Evolutionary conservation across 2,888 invertebrate genomes (phyloP), one percentile per base, ranked within the genome.

Genomic region (Mystacides longicornis): DNA sequence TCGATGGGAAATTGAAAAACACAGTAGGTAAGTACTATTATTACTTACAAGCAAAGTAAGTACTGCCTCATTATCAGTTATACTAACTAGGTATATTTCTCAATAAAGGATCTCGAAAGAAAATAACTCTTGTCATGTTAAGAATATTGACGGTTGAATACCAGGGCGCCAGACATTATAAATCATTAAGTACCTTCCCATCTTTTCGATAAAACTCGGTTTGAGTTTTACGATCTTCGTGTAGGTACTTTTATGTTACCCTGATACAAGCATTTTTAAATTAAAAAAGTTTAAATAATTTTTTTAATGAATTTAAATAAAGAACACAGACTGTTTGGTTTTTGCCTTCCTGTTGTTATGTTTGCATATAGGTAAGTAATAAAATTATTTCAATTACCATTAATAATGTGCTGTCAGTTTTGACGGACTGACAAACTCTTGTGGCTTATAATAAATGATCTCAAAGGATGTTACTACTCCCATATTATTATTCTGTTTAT

Each of bases 181-280:
- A 60, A 60, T 60, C 60, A 60, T 60, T 58, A 57, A 49, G n/a
- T n/a, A n/a, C n/a, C n/a, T 37, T n/a, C 16, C 37, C 37, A 54
- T 54, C 56, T 53, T 51, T 52, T 52, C 50, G 60, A 56, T 56
- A n/a, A n/a, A n/a, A n/a, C n/a, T n/a, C n/a, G n/a, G n/a, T n/a
- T n/a, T n/a, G n/a, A n/a, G n/a, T n/a, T n/a, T n/a, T n/a, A n/a
- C n/a, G n/a, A n/a, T n/a, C n/a, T n/a, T n/a, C n/a, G n/a, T n/a
- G n/a, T n/a, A n/a, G n/a, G n/a, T n/a, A n/a, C n/a, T n/a, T n/a
- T n/a, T n/a, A n/a, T n/a, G n/a, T n/a, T n/a, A n/a, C n/a, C n/a
- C n/a, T n/a, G n/a, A n/a, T n/a, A n/a, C n/a, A n/a, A n/a, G n/a
- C n/a, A n/a, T n/a, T n/a, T n/a, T n/a, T n/a, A n/a, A n/a, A n/a